phyloP scores from a whole-genome alignment of 2,888 invertebrate species.

The Melinopterus prodromus region DNA sequence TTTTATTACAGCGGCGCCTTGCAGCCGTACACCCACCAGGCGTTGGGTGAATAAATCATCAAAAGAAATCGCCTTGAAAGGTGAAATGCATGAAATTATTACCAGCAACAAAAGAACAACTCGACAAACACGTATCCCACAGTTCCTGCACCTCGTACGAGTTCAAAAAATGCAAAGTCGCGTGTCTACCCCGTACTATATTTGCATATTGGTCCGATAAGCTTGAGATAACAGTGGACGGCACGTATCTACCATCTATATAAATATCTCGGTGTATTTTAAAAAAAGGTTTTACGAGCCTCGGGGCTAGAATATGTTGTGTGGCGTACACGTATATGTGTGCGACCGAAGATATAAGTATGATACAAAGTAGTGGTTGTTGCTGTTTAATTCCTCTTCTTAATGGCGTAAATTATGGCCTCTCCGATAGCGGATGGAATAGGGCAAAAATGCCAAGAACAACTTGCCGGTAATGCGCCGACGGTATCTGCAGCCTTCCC shows the following conservation, averaged over 20 bases:
- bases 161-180: slow-evolving; percentile 4
- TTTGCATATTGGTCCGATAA: neutral
- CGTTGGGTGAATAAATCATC: neutral
- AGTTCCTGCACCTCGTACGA: neutral
- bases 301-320: neutral
- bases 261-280: neutral
- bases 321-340: neutral
- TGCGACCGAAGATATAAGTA: neutral
- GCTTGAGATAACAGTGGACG: neutral
- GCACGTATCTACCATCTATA: neutral
- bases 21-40: neutral
- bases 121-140: neutral
- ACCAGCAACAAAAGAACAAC: slow-evolving; percentile 4
- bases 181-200: neutral
- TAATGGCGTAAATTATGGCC: slow-evolving; percentile 4
- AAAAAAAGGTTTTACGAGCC: neutral
- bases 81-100: neutral
- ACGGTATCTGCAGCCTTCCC: neutral
- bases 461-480: neutral
- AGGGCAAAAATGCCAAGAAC: neutral
- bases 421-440: neutral
- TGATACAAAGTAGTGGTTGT: slow-evolving; percentile 4
- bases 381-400: neutral
- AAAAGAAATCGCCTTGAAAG: neutral
- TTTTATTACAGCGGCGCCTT: neutral